Conservation (phyloP, 2,113 vertebrate genomes). For the Vimba vimba region DNA sequence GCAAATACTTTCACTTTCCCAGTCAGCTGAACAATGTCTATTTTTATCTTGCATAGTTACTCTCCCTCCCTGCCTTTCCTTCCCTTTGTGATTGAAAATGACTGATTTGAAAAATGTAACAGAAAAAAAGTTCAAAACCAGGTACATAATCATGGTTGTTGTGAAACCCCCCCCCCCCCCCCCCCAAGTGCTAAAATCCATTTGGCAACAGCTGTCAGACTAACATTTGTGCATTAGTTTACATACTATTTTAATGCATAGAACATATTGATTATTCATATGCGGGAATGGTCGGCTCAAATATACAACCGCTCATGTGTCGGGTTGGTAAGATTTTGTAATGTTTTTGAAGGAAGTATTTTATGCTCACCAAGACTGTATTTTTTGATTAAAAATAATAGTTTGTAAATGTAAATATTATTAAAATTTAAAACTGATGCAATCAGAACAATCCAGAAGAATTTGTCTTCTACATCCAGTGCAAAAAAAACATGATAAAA, state of each 20-base stretch:
- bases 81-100: not conserved
- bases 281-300: not conserved
- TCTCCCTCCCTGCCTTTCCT: not conserved
- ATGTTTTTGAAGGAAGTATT: not conserved
- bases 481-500: not conserved
- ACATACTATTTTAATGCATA: not conserved
- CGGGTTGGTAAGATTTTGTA: not conserved
- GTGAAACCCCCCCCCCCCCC: not conserved
- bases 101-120: not conserved
- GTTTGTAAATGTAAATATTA: too few species aligned
- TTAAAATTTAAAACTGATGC: not conserved
- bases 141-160: not conserved
- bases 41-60: slow-evolving; percentile 11
- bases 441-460: not conserved
- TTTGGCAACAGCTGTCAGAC: not conserved
- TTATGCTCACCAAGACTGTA: not conserved
- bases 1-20: slow-evolving; percentile 33
- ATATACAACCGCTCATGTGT: not conserved
- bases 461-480: not conserved
- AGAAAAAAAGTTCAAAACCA: not conserved
- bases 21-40: slow-evolving; percentile 21
- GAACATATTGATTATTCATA: not conserved
- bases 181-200: not conserved
- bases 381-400: not conserved
- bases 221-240: not conserved